Conservation (phyloP, 2,888 invertebrate genomes). For the Ellobium chinense region DNA sequence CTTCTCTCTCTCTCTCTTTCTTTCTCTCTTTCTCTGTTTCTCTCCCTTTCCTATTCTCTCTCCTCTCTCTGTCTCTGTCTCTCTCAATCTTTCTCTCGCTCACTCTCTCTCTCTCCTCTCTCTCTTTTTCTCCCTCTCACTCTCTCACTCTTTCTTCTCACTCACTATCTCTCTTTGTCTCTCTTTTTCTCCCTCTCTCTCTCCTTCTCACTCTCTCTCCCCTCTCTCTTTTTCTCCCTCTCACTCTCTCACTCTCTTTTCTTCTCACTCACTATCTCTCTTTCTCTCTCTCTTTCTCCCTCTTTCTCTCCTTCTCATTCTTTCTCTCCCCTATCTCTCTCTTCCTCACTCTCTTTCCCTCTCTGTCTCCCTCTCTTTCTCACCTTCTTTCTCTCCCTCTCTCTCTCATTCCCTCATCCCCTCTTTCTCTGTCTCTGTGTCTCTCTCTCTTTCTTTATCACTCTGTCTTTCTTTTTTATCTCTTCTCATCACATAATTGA, state of each 20-base stretch:
- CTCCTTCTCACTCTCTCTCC: not conserved
- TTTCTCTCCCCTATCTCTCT: not conserved
- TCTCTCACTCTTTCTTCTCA: not conserved
- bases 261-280: conserved; percentile 10
- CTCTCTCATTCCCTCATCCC: conserved; percentile 12
- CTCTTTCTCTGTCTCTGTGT: not conserved
- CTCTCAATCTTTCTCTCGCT: not conserved
- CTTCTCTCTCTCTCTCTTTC: not conserved
- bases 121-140: not conserved
- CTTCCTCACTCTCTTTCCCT: conserved; percentile 15
- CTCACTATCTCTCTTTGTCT: not conserved
- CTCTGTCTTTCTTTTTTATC: too few relatives aligned
- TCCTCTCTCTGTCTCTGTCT: conserved; percentile 1
- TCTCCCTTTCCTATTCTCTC: not conserved
- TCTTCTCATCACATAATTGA: too few relatives aligned
- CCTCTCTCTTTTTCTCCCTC: not conserved
- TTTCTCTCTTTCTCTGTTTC: not conserved
- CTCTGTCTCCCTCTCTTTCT: conserved; percentile 17
- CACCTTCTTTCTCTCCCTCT: not conserved
- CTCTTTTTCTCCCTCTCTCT: not conserved
- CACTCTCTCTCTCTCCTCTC: not conserved
- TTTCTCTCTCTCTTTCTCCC: conserved; percentile 33
- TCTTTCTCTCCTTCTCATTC: conserved; percentile 1
- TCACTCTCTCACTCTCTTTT: not conserved
- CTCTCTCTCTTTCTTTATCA: conserved; percentile 21